Evolutionary conservation across 2,888 invertebrate genomes (phyloP), one percentile per base, ranked within the genome.

Genomic region (Salpingus planirostris): DNA sequence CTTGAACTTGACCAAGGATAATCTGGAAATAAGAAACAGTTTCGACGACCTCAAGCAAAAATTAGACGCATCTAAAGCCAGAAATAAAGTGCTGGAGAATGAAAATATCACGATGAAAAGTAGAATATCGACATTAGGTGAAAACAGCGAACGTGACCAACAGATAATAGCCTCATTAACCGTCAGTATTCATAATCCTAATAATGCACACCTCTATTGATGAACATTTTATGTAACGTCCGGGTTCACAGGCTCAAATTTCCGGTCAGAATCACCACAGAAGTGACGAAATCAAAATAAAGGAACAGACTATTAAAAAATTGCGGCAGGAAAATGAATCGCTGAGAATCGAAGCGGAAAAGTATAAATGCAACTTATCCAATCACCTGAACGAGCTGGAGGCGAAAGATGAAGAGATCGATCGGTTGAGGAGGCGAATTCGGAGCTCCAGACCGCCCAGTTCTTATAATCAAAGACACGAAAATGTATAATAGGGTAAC

Each of bases 41-140:
- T 14, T 27, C 6, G 52, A 54, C 23, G n/a, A n/a, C n/a, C n/a
- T n/a, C n/a, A n/a, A n/a, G n/a, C n/a, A n/a, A n/a, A n/a, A n/a
- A n/a, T n/a, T n/a, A n/a, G 76, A 80, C n/a, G 78, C 74, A 1
- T 64, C 74, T 0, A 78, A 72, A 55, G 79, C 81, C 15, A 71
- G 86, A 45, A 73, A 76, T 35, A 74, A 73, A 52, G 79, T 77
- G 29, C 60, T 86, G 12, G 80, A 80, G 47, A 73, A 73, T 33
- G 84, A 86, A 38, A 57, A 71, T 8, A 64, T 64, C 1, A 65
- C 64, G 0, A 61, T 73, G 15, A 76, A 76, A 52, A 68, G 70
- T 18, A 80, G 77, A 46, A 66, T 77, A 38, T 65, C 66, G 21
- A 70, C 75, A 1, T 59, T 79, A 37, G 67, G 73, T 13, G 76